phyloP scores from a whole-genome alignment of 2,797 vertebrate genomes.

The Thunnus albacares region DNA sequence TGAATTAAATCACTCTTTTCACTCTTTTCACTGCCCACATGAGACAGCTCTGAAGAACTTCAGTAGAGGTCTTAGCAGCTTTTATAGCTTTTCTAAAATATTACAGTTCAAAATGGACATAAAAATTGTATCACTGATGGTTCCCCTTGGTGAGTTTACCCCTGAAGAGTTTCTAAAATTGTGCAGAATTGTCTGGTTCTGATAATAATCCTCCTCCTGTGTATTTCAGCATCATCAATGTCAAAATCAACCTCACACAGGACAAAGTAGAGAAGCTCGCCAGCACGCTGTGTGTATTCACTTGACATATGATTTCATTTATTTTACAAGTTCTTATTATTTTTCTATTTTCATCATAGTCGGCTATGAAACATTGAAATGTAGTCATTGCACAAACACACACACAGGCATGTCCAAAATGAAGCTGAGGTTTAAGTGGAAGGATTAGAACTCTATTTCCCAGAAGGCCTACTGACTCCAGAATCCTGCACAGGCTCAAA shows the following conservation, averaged over 20 bases:
- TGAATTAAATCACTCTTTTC: no score
- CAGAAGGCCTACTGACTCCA: slow-evolving; percentile 58
- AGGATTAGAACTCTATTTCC: slow-evolving; percentile 61
- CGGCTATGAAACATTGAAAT: slow-evolving; percentile 38
- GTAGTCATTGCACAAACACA: slow-evolving; percentile 24
- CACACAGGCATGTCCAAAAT: slow-evolving; percentile 34
- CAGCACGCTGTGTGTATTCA: slow-evolving; percentile 35
- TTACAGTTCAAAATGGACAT: neutral
- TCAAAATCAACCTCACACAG: slow-evolving; percentile 29
- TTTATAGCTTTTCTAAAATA: neutral
- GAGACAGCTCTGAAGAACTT: neutral
- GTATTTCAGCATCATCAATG: slow-evolving; percentile 24
- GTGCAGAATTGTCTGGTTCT: slow-evolving; percentile 16
- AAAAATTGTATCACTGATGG: neutral
- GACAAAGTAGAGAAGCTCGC: slow-evolving; percentile 36
- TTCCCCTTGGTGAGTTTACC: neutral
- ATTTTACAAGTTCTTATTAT: slow-evolving; percentile 46
- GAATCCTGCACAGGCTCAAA: slow-evolving; percentile 57
- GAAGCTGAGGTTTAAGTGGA: slow-evolving; percentile 48
- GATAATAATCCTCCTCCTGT: slow-evolving; percentile 22
- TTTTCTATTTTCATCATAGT: slow-evolving; percentile 38
- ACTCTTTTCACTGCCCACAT: neutral
- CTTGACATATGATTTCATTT: slow-evolving; percentile 44
- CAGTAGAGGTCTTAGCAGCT: neutral
- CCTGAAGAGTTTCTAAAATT: neutral